Evolutionary conservation across 2,113 vertebrate genomes (phyloP).

Genomic region (Lepisosteus oculatus): DNA sequence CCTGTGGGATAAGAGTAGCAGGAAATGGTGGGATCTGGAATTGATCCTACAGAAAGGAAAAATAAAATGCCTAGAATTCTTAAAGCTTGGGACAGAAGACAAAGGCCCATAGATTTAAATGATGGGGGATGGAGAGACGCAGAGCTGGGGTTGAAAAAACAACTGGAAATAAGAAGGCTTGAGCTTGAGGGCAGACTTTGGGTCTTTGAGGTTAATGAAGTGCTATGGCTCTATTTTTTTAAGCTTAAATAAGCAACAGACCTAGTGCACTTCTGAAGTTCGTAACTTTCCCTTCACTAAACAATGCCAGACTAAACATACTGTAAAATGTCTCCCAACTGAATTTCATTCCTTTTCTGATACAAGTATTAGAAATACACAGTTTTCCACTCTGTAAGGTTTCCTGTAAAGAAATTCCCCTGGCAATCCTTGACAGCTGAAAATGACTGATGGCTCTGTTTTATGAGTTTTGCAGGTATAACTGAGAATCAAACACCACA

Average conservation of each 20-base stretch:
- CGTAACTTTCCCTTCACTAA: background rate
- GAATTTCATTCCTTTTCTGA: background rate
- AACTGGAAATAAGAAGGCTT: background rate
- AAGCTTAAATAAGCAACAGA: background rate
- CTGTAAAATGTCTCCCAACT: background rate
- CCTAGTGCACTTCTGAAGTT: background rate
- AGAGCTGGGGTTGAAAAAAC: conserved; percentile 3
- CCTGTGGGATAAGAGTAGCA: conserved; percentile 38
- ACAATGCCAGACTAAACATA: conserved; percentile 10
- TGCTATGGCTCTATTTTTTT: background rate
- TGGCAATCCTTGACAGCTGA: background rate
- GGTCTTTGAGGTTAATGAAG: conserved; percentile 17
- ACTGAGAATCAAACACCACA: conserved; percentile 26
- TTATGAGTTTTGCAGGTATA: conserved; percentile 42
- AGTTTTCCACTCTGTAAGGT: background rate
- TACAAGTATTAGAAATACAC: background rate
- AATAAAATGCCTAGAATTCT: conserved; percentile 70
- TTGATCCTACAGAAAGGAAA: conserved; percentile 66
- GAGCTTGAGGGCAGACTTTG: background rate
- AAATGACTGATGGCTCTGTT: conserved; percentile 44
- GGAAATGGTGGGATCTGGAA: conserved; percentile 69
- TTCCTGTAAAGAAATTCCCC: background rate
- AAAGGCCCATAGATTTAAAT: conserved; percentile 39
- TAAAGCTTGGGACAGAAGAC: conserved; percentile 46
- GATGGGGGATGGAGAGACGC: conserved; percentile 21